Evolutionary conservation across 2,113 vertebrate species (phyloP), one percentile per base, ranked within the genome.

Genomic region (Sclerurus mexicanus): DNA sequence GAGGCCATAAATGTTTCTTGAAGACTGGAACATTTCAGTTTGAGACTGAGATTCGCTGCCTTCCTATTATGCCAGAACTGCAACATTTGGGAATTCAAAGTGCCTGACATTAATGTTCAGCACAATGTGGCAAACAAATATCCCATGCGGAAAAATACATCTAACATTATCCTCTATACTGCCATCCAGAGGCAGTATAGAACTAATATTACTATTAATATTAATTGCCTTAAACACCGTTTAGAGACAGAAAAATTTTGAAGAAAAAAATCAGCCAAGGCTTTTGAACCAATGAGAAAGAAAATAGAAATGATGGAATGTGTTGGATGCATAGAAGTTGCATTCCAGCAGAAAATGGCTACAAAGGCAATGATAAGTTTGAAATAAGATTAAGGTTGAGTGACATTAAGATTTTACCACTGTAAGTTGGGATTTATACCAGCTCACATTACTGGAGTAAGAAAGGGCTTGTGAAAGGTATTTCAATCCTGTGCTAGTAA

Each of bases 1-100:
- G 83, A 92, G 76, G 84, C 97, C 96, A 97, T 95, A 97, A 97
- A 96, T 96, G 56, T 96, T 97, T 97, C 92, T 93, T 95, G 93
- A 96, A 95, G 95, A 94, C 93, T 97, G 97, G 92, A 98, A 97
- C 85, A 84, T 94, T 97, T 94, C 88, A 92, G 81, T 72, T 93
- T 76, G 95, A 95, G 87, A 39, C 50, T 84, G 81, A 95, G 84
- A 81, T 96, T 96, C 76, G 68, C 69, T 89, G 86, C 84, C 85
- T 90, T 90, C 35, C 69, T 96, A 22, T 95, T 96, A 78, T 94
- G 86, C 94, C 72, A 96, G 91, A 97, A 86, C 85, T 95, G 85
- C 93, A 97, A 68, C 84, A 80, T 93, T 95, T 95, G 94, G 93
- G 94, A 98, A 98, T 97, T 97, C 95, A 93, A 97, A 93, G 66